Percentiles rank a stretch among this genome's conserved stretches.
phyloP scores from a whole-genome alignment of 2,797 vertebrate genomes.

The Rhinogobio ventralis region DNA sequence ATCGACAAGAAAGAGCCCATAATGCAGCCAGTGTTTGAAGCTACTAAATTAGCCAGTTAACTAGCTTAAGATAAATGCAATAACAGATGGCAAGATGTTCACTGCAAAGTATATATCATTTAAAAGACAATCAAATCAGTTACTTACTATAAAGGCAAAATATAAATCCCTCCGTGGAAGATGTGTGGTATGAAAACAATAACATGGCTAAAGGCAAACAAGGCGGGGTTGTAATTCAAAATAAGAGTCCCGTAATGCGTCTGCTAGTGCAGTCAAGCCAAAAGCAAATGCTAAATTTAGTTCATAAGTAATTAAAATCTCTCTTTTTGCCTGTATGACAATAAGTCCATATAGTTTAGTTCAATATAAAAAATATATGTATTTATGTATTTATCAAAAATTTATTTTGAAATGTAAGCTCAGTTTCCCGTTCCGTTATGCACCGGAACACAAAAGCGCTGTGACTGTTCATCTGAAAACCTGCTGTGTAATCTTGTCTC shows the following conservation, averaged over 20 bases:
- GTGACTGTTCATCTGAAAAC: slow-evolving; percentile 64
- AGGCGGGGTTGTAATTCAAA: slow-evolving; percentile 12
- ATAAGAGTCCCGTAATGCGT: neutral
- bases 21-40: slow-evolving; percentile 1
- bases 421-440: neutral
- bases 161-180: neutral
- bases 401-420: slow-evolving; percentile 30
- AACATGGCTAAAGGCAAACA: slow-evolving; percentile 51
- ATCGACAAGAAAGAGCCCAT: neutral
- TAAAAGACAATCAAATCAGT: neutral
- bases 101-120: neutral
- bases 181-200: slow-evolving; percentile 46
- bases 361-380: neutral
- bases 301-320: no score
- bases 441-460: slow-evolving; percentile 43
- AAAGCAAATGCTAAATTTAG: neutral
- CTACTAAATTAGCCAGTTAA: neutral
- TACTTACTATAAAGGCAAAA: slow-evolving; percentile 9
- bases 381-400: neutral
- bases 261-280: no score
- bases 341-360: neutral
- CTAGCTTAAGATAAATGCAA: neutral
- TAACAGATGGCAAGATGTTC: neutral
- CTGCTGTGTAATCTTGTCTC: slow-evolving; percentile 81
- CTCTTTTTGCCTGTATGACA: neutral